phyloP scores from a whole-genome alignment of 1,140 invertebrate species.

The Mya arenaria region DNA sequence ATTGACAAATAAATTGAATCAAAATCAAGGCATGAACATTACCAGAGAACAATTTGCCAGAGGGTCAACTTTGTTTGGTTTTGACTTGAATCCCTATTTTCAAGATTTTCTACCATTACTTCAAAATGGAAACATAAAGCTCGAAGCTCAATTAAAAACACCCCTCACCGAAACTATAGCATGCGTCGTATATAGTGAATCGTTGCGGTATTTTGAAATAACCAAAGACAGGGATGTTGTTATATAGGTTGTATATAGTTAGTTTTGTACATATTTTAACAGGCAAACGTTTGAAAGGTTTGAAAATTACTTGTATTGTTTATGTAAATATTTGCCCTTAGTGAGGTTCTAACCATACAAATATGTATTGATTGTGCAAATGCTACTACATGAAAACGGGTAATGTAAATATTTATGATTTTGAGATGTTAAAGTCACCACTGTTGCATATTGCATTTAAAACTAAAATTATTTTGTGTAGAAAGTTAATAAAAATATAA shows the following conservation, averaged over 20 bases:
- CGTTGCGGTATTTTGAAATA: slow-evolving; percentile 13
- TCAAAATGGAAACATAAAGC: slow-evolving; percentile 11
- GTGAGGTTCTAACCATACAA: too few relatives aligned
- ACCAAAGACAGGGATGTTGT: slow-evolving; percentile 41
- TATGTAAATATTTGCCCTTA: too few relatives aligned
- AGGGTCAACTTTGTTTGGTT: slow-evolving; percentile 14
- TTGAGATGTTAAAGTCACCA: not conserved
- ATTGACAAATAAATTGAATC: slow-evolving; percentile 16
- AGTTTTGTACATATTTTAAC: too few relatives aligned
- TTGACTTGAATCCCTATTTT: slow-evolving; percentile 39
- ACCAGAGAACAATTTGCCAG: slow-evolving; percentile 37
- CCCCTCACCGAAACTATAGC: slow-evolving; percentile 19
- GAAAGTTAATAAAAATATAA: not conserved
- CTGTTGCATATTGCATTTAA: not conserved
- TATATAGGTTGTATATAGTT: too few relatives aligned
- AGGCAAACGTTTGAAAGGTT: too few relatives aligned
- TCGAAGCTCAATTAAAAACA: slow-evolving; percentile 35
- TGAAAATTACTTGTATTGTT: too few relatives aligned
- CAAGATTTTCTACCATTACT: slow-evolving; percentile 24
- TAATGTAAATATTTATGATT: not conserved
- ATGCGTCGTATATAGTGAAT: slow-evolving; percentile 42
- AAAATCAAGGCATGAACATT: slow-evolving; percentile 26
- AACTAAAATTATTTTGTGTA: not conserved
- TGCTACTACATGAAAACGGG: too few relatives aligned
- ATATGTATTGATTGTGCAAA: too few relatives aligned